Evolutionary conservation across 1,140 invertebrate genomes (phyloP).

Genomic region (Mylabris phalerata): DNA sequence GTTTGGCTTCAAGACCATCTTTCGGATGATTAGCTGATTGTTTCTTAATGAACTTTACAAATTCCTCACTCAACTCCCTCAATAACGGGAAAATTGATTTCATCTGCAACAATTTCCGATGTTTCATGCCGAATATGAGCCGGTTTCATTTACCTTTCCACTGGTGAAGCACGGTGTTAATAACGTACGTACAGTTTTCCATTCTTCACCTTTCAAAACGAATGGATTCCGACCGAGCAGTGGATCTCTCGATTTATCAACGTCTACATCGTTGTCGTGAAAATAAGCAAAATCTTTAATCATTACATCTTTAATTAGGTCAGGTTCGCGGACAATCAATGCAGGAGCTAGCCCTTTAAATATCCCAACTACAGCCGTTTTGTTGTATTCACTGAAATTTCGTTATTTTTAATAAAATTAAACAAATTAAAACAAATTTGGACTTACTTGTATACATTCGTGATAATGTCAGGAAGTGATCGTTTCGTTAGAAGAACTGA

Average conservation of each 20-base stretch:
- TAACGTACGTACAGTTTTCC: constrained; percentile 38
- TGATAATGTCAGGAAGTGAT: constrained; percentile 10
- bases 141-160: constrained; percentile 34
- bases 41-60: constrained; percentile 17
- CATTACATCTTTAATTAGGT: constrained; percentile 42
- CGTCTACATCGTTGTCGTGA: constrained; percentile 38
- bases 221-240: constrained; percentile 38
- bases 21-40: not conserved
- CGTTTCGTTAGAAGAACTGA: constrained; percentile 9
- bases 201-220: constrained; percentile 32
- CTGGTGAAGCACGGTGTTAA: constrained; percentile 41
- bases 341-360: constrained; percentile 29
- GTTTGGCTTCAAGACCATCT: constrained; percentile 9
- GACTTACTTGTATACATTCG: constrained; percentile 24
- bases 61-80: constrained; percentile 16
- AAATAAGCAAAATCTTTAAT: constrained; percentile 45
- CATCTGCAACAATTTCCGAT: constrained; percentile 12
- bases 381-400: constrained; percentile 22
- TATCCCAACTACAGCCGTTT: constrained; percentile 30
- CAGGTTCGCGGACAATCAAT: constrained; percentile 40
- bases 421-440: not conserved
- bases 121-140: not conserved
- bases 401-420: not conserved
- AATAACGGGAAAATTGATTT: constrained; percentile 33
- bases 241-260: constrained; percentile 36